Evolutionary conservation across 1,140 invertebrate species (phyloP).

Genomic region (Brachionus plicatilis): DNA sequence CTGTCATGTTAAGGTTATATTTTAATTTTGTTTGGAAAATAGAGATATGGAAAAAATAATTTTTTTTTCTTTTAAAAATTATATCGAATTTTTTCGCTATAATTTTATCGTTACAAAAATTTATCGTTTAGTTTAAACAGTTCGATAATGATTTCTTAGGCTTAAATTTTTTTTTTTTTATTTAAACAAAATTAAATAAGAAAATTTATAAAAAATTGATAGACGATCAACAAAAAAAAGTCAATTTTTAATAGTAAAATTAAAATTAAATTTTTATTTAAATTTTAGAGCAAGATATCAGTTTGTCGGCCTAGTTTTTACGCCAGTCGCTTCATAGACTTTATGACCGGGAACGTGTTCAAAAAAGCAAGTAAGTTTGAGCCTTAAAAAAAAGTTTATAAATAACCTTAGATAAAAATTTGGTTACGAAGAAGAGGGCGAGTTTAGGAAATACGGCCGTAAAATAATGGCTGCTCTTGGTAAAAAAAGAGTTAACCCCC

Average conservation of each 20-base stretch:
- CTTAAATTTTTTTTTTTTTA: too few relatives aligned
- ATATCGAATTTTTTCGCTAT: too few relatives aligned
- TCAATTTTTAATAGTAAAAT: background rate
- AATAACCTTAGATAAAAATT: background rate
- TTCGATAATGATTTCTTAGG: too few relatives aligned
- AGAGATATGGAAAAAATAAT: too few relatives aligned
- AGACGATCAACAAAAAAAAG: background rate
- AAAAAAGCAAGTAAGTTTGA: constrained; percentile 39
- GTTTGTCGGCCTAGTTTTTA: constrained; percentile 38
- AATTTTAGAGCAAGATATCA: constrained; percentile 17
- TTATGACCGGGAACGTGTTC: constrained; percentile 20
- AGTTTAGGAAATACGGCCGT: constrained; percentile 38
- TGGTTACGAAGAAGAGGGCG: constrained; percentile 18
- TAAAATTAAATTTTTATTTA: background rate
- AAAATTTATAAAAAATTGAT: background rate
- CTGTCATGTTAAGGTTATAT: too few relatives aligned
- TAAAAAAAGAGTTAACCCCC: constrained; percentile 7
- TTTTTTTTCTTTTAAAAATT: too few relatives aligned
- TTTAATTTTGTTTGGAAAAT: too few relatives aligned
- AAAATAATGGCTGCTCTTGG: constrained; percentile 41
- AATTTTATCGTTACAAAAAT: too few relatives aligned
- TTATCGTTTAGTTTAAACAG: too few relatives aligned
- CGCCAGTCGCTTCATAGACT: constrained; percentile 11
- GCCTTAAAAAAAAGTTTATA: background rate
- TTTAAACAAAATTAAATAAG: background rate